Evolutionary conservation across 2,113 vertebrate species (phyloP), one percentile per base, ranked within the genome.

Genomic region (Neoarius graeffei): DNA sequence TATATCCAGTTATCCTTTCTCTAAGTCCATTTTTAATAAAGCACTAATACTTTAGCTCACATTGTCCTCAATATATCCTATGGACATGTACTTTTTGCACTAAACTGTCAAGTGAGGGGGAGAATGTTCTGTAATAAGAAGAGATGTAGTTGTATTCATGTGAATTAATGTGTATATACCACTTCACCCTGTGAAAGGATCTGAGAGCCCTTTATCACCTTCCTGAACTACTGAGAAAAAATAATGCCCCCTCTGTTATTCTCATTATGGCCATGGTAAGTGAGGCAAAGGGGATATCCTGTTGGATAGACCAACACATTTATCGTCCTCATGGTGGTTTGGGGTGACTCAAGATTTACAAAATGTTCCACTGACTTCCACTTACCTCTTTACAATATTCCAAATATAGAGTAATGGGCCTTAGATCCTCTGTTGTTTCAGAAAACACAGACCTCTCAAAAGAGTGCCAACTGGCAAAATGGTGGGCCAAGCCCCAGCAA

Each of bases 241-340:
- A 96, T 96, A 96, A 97, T 95, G 95, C 94, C 92, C 94, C 92
- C 93, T 97, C 97, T 99, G 98, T 97, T 99, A 97, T 97, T 96
- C 97, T 97, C 97, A 98, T 99, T 96, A 98, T 94, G 92, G 95
- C 96, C 95, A 94, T 95, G 96, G 96, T 93, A 96, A 97, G 93
- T 95, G 92, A 93, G 96, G 96, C 97, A 97, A 96, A 96, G 94
- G 97, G 97, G 97, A 97, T 96, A 97, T 99, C 97, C 97, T 98
- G 97, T 96, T 93, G 96, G 96, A 97, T 95, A 97, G 96, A 96
- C 96, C 94, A 96, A 95, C 94, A 94, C 96, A 98, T 99, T 99
- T 97, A 99, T 98, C 97, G 96, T 98, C 96, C 92, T 90, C 91
- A 89, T 88, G 76, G 94, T 30, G 90, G 92, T 94, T 94, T 94